Evolutionary conservation across 2,113 vertebrate genomes (phyloP).

Genomic region (Colistium nudipinnis): DNA sequence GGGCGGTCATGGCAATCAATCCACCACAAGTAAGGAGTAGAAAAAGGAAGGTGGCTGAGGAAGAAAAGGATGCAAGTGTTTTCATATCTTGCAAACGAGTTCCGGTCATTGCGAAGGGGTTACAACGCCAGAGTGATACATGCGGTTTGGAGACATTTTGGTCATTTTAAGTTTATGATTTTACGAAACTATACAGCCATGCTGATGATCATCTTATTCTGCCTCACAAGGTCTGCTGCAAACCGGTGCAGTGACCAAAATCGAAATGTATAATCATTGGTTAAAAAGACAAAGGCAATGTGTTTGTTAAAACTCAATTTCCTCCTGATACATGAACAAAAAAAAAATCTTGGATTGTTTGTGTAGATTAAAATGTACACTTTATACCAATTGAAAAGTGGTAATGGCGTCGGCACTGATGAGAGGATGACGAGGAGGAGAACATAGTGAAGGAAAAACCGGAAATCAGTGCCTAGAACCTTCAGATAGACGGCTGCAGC

Average conservation of each 20-base stretch:
- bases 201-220: neutral
- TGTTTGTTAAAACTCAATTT: too few relatives aligned
- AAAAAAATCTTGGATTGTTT: neutral
- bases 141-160: constrained; percentile 14
- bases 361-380: constrained; percentile 14
- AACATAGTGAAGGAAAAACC: constrained; percentile 19
- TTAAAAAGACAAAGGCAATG: too few relatives aligned
- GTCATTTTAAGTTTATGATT: constrained; percentile 17
- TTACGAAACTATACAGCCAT: constrained; percentile 4
- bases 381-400: constrained; percentile 3
- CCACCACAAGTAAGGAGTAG: constrained; percentile 39
- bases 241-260: constrained; percentile 1
- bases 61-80: constrained; percentile 15
- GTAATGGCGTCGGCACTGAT: constrained; percentile 20
- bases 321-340: too few relatives aligned
- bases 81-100: constrained; percentile 11
- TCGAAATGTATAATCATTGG: neutral
- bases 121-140: neutral
- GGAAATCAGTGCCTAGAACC: constrained; percentile 68
- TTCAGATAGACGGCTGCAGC: constrained; percentile 63
- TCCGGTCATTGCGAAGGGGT: constrained; percentile 14
- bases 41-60: constrained; percentile 78
- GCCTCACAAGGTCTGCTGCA: neutral
- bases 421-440: neutral
- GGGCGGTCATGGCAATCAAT: constrained; percentile 45